Conservation (phyloP, 1,140 invertebrate genomes). For the Dendroctonus ponderosae region DNA sequence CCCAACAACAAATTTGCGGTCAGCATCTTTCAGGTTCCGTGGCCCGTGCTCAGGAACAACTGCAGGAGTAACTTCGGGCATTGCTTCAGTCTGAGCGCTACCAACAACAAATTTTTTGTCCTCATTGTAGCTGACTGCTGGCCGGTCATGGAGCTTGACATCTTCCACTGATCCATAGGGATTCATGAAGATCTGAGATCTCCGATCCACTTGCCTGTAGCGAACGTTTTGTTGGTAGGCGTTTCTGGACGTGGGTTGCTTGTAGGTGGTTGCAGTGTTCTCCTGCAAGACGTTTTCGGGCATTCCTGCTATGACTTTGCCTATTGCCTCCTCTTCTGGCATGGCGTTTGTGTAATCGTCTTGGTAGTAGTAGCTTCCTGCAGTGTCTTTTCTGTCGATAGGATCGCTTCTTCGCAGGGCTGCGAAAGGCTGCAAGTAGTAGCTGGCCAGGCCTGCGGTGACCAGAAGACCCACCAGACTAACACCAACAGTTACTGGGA, state of each 20-base stretch:
- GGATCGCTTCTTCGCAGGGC: slow-evolving; percentile 67
- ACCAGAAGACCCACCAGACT: slow-evolving; percentile 71
- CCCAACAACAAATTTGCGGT: slow-evolving; percentile 54
- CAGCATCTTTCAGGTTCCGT: slow-evolving; percentile 52
- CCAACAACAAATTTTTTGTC: slow-evolving; percentile 55
- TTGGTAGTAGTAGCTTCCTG: slow-evolving; percentile 60
- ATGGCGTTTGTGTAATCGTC: slow-evolving; percentile 64
- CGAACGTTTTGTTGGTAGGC: slow-evolving; percentile 31
- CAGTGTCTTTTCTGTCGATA: slow-evolving; percentile 59
- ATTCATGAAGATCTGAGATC: slow-evolving; percentile 31
- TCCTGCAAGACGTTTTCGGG: slow-evolving; percentile 45
- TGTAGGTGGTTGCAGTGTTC: slow-evolving; percentile 28
- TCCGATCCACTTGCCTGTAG: slow-evolving; percentile 33
- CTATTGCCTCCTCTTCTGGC: slow-evolving; percentile 71
- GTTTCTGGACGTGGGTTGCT: slow-evolving; percentile 37
- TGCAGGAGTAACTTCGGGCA: slow-evolving; percentile 56
- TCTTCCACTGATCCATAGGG: slow-evolving; percentile 36
- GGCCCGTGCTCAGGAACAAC: slow-evolving; percentile 62
- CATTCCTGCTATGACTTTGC: slow-evolving; percentile 73
- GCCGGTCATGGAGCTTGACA: slow-evolving; percentile 32
- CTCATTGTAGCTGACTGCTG: slow-evolving; percentile 2
- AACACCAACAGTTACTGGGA: slow-evolving; percentile 70
- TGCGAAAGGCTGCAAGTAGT: slow-evolving; percentile 73
- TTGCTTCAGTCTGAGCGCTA: slow-evolving; percentile 55
- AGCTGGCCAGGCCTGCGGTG: slow-evolving; percentile 69